Percentiles rank a stretch among this genome's conserved stretches.
Evolutionary conservation across 2,888 invertebrate genomes (phyloP).

Genomic region (Cosmia trapezina): DNA sequence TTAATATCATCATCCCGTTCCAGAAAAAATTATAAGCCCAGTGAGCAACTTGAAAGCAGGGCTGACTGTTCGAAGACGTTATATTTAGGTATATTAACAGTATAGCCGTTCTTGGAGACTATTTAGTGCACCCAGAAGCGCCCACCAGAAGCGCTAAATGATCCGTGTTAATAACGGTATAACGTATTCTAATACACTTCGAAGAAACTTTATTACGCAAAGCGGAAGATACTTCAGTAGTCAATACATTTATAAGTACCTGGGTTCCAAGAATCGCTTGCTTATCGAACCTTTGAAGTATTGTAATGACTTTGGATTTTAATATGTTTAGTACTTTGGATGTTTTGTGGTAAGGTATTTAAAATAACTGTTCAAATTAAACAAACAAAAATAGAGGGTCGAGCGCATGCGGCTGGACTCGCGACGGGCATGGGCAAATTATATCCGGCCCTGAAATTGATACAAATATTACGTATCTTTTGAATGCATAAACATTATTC

Average conservation of each 20-base stretch:
- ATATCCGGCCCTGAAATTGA: not conserved
- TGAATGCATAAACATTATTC: not conserved
- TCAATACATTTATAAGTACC: slow-evolving; percentile 35
- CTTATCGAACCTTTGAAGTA: slow-evolving; percentile 29
- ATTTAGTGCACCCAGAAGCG: not conserved
- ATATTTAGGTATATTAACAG: not conserved
- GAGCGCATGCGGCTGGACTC: not conserved
- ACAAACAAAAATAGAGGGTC: not conserved
- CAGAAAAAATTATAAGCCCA: not conserved
- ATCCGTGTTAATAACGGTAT: not conserved
- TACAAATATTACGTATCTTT: not conserved
- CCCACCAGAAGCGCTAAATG: slow-evolving; percentile 1
- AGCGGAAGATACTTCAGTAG: slow-evolving; percentile 24
- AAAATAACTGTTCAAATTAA: not conserved
- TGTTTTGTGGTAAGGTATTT: not conserved
- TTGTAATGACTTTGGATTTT: slow-evolving; percentile 11
- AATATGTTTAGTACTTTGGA: slow-evolving; percentile 17
- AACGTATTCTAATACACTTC: slow-evolving; percentile 21
- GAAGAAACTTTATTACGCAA: slow-evolving; percentile 33
- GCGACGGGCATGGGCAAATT: too few species aligned
- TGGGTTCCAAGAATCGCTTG: slow-evolving; percentile 11
- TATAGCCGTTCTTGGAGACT: not conserved
- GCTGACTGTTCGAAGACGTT: not conserved
- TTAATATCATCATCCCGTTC: too few species aligned
- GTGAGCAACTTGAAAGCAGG: not conserved